Base-by-base conservation (phyloP, 1,140 invertebrate species). In the Zophobas atratus region DNA sequence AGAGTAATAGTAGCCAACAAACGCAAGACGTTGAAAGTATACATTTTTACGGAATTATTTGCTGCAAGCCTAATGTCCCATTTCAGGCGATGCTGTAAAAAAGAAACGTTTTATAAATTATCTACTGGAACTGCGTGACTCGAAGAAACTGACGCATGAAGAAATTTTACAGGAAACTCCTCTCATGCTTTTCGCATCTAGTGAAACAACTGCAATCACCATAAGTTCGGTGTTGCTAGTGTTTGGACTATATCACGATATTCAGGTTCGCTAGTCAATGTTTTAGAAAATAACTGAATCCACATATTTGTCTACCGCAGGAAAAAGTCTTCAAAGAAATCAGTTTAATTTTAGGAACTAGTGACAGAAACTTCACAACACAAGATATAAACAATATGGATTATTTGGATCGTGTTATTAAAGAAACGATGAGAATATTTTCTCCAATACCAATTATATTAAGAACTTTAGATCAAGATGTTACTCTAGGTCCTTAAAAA, bases 351-450 rank as follows among this genome's bases (percentile, higher is more conserved):
- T 6, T 20, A n/a, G 49, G 49, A 51, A 51, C 2, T 2, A 51
- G 49, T 51, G 49, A 20, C 49, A 51, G n/a, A 51, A 20, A 51
- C n/a, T 2, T 51, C n/a, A 51, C 49, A 51, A 2, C 20, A 4
- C 6, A 51, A 6, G 49, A 51, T 51, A 2, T 51, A 51, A 6
- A 4, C 3, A 51, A 51, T 2, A 51, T 51, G 49, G n/a, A 4
- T 2, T 51, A 51, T 51, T 51, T 51, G 49, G n/a, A 51, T 4
- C 3, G 49, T n/a, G 49, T 51, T 51, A 51, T 51, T 20, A 51
- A 51, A 51, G 49, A 51, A 20, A 51, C 49, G n/a, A n/a, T 51
- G n/a, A 51, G 49, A 51, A 2, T 51, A 51, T 51, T 51, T 20
- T 20, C 49, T 20, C 3, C 43, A 46, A 46, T 46, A 4, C 43